Base-by-base conservation (phyloP, 2,113 vertebrate genomes). In the Choloepus hoffmanni region DNA sequence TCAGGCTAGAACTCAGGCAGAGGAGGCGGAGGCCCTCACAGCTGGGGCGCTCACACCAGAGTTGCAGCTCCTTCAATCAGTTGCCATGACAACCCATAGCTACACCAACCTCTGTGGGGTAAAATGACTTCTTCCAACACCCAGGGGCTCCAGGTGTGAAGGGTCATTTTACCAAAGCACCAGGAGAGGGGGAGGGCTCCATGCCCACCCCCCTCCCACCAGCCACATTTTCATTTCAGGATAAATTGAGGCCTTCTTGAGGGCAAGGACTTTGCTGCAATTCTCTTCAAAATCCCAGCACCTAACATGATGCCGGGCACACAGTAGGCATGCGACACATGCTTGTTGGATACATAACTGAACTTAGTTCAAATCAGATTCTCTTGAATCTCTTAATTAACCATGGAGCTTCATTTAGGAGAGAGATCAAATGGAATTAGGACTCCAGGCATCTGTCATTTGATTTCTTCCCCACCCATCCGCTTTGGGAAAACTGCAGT, bases 11-110 rank as follows among this genome's bases (percentile, higher is more conserved):
- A 67, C 77, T 68, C 65, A 55, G 70, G 76, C 43, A 40, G 36
- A 63, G 78, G 48, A 90, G 78, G 68, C 72, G 65, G 65, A 48
- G 58, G 55, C 36, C 55, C 60, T 26, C 74, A 83, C 88, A 96
- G 89, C 88, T 87, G 95, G 91, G 87, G 60, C 43, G 5, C 90
- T 60, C 53, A 53, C 60, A n/a, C 74, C 81, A 14, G 0, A 53
- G 92, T 70, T 88, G 70, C 79, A 86, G 86, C 53, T 48, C 85
- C 53, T 48, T 28, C 96, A 60, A 65, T 88, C 88, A 85, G 96
- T 97, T 96, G 81, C 94, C 94, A 96, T 97, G 95, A 84, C 43
- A 1, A 97, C 85, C 43, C 36, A 15, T 3, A 63, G 26, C 58
- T 73, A 36, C 84, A 73, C 82, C 73, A 78, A 33, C 67, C 81